These are phyloP conservation scores for Frankliniella fusca DNA, from an alignment of 2,888 invertebrate genomes.

Conservation along the genomic window DNA sequence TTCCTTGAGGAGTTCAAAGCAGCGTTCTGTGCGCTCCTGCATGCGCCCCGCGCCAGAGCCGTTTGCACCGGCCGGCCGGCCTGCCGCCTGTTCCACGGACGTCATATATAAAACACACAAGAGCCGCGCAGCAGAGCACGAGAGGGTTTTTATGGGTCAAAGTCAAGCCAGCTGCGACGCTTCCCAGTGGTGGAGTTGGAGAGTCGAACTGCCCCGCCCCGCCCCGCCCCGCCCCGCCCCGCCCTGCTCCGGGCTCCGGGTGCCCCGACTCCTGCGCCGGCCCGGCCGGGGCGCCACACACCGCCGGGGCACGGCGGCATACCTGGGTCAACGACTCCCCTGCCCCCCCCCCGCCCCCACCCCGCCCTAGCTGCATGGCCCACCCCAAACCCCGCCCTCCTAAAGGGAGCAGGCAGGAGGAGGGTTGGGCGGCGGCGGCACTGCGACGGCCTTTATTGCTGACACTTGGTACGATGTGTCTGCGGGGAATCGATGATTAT, in stretches of 20 bases:
- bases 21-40: too few relatives aligned
- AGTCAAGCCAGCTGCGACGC: neutral
- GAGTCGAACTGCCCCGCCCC: neutral
- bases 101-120: too few relatives aligned
- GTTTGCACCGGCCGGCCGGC: neutral
- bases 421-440: neutral
- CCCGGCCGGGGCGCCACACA: too few relatives aligned
- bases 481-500: neutral
- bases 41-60: too few relatives aligned
- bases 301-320: neutral
- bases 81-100: neutral
- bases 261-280: too few relatives aligned
- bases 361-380: too few relatives aligned
- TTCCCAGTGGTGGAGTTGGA: neutral
- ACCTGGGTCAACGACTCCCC: neutral
- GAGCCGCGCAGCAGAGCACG: neutral
- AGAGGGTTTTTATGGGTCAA: neutral
- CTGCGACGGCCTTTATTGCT: neutral
- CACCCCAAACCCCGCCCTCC: too few relatives aligned
- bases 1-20: too few relatives aligned
- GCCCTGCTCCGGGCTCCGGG: too few relatives aligned
- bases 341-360: neutral
- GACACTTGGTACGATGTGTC: neutral
- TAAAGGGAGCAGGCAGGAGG: neutral
- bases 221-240: too few relatives aligned